phyloP scores from a whole-genome alignment of 2,113 vertebrate genomes.

The Phalacrocorax brasilianus region DNA sequence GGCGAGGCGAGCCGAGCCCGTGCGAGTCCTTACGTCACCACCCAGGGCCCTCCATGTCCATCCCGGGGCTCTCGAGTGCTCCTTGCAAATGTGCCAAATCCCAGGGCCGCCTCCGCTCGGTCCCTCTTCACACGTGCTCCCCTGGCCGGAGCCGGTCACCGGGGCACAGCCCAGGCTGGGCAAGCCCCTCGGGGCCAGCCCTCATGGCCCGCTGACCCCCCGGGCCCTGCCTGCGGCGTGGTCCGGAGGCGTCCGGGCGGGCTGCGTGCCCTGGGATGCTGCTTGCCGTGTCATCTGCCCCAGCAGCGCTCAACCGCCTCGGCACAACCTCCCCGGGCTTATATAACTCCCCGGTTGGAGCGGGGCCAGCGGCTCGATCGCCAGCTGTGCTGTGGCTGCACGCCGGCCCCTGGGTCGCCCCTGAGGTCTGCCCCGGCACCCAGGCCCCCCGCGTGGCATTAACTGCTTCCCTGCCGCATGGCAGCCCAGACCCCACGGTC shows the following conservation, averaged over 20 bases:
- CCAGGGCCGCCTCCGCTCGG: constrained; percentile 47
- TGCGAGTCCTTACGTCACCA: constrained; percentile 55
- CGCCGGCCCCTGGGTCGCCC: not conserved
- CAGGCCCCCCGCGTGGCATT: not conserved
- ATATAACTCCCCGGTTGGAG: constrained; percentile 23
- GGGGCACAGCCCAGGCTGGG: not conserved
- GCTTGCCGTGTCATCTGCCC: not conserved
- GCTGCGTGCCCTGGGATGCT: not conserved
- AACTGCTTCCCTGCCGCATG: not conserved
- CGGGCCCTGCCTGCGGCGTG: not conserved
- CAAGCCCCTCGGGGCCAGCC: not conserved
- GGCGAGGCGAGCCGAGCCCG: constrained; percentile 36
- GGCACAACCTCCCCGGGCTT: not conserved
- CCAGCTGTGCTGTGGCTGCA: not conserved
- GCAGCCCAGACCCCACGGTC: not conserved
- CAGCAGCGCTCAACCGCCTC: not conserved
- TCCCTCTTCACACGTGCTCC: constrained; percentile 29
- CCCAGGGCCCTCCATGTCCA: constrained; percentile 50
- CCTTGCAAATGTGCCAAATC: constrained; percentile 57
- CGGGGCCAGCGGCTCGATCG: not conserved
- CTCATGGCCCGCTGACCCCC: not conserved
- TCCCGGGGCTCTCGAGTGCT: constrained; percentile 58
- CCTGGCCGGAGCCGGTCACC: not conserved
- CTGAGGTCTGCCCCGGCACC: not conserved
- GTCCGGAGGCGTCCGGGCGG: not conserved